Percentiles rank a stretch among this genome's conserved stretches.
These are phyloP conservation scores for Hydropsyche tenuis DNA, from an alignment of 1,140 invertebrate species.

Conservation along the genomic window DNA sequence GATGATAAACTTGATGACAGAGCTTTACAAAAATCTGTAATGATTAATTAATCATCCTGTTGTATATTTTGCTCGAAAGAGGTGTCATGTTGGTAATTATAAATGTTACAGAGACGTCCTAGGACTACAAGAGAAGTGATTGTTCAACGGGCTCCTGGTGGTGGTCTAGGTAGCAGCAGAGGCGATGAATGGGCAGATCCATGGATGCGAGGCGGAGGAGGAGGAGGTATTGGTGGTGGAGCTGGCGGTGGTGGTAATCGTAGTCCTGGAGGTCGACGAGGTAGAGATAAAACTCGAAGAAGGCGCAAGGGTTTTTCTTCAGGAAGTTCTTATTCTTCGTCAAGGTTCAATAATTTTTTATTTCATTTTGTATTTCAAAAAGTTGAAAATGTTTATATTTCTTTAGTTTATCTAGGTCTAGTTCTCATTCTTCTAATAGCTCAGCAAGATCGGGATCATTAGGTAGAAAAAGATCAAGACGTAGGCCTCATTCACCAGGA, in stretches of 20 bases:
- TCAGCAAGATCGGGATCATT: constrained; percentile 63
- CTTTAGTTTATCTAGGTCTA: constrained; percentile 53
- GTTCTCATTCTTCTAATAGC: constrained; percentile 57
- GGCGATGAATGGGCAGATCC: constrained; percentile 92
- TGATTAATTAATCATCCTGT: no score
- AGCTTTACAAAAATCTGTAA: constrained; percentile 26
- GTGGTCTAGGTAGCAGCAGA: constrained; percentile 59
- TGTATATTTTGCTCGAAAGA: background rate
- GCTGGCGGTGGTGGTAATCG: constrained; percentile 35
- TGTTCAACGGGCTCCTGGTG: constrained; percentile 69
- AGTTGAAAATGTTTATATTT: constrained; percentile 19
- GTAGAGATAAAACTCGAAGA: constrained; percentile 17
- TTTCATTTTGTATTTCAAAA: constrained; percentile 47
- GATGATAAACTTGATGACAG: constrained; percentile 34
- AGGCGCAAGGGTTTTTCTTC: constrained; percentile 69
- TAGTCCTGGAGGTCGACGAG: constrained; percentile 8
- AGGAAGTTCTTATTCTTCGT: constrained; percentile 76
- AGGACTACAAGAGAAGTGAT: constrained; percentile 79
- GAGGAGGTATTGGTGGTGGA: constrained; percentile 55
- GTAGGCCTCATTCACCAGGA: constrained; percentile 26
- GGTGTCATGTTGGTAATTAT: background rate
- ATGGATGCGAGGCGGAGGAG: constrained; percentile 76
- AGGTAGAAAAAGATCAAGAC: constrained; percentile 23
- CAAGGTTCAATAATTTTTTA: constrained; percentile 63
- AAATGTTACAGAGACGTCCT: constrained; percentile 61